Evolutionary conservation across 2,888 invertebrate species (phyloP).

Genomic region (Aphodius granarius): DNA sequence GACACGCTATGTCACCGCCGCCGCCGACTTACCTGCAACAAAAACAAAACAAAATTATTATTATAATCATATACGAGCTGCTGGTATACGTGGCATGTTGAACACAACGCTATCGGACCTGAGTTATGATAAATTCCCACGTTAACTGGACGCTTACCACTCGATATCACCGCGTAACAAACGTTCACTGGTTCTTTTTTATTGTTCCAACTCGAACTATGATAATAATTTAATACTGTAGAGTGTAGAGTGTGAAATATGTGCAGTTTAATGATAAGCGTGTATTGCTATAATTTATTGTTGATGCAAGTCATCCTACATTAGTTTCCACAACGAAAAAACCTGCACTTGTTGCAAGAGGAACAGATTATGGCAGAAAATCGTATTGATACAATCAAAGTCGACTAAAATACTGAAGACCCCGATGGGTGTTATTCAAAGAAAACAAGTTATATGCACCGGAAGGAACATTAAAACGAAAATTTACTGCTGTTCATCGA

Average conservation of each 20-base stretch:
- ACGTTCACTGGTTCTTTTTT: neutral
- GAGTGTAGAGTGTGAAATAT: too few relatives aligned
- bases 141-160: neutral
- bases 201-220: neutral
- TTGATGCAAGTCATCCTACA: too few relatives aligned
- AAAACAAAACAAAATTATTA: conserved; percentile 24
- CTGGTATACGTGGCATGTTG: conserved; percentile 11
- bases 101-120: conserved; percentile 8
- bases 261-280: neutral
- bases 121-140: conserved; percentile 14
- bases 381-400: too few relatives aligned
- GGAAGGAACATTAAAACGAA: neutral
- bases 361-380: too few relatives aligned
- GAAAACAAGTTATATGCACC: neutral
- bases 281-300: neutral
- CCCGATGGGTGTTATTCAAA: neutral
- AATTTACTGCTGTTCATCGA: neutral
- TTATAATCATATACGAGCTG: conserved; percentile 13
- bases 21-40: conserved; percentile 37
- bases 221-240: neutral
- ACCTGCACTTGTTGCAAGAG: too few relatives aligned
- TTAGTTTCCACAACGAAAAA: too few relatives aligned
- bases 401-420: neutral
- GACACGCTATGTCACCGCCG: conserved; percentile 42
- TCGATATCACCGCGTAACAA: neutral